Evolutionary conservation across 2,113 vertebrate genomes (phyloP).

Genomic region (Sciurus niger): DNA sequence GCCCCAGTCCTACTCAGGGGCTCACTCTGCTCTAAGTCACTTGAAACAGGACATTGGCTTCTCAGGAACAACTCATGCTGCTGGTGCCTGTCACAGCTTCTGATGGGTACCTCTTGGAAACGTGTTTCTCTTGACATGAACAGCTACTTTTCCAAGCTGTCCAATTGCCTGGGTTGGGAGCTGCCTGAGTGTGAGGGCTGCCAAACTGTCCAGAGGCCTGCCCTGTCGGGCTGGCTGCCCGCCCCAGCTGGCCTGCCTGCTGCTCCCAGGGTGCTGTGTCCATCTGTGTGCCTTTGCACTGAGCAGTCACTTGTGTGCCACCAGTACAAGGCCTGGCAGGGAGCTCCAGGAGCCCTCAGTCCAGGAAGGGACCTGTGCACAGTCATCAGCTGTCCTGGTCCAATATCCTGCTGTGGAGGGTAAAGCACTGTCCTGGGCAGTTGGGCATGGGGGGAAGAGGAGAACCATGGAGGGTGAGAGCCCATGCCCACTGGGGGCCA

Average conservation of each 20-base stretch:
- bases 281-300: fast-evolving
- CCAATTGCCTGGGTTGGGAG: fast-evolving
- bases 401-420: neutral
- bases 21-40: fast-evolving
- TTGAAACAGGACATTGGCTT: neutral
- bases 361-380: neutral
- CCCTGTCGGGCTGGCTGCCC: too few species aligned
- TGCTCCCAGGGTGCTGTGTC: neutral
- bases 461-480: too few species aligned
- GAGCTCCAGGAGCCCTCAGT: too few species aligned
- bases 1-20: neutral
- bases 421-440: too few species aligned
- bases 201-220: too few species aligned
- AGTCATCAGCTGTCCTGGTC: too few species aligned
- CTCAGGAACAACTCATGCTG: fast-evolving
- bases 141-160: too few species aligned
- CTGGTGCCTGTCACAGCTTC: too few species aligned
- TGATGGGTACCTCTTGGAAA: neutral
- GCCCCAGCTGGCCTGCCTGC: neutral
- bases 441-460: too few species aligned
- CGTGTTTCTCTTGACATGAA: fast-evolving
- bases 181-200: fast-evolving
- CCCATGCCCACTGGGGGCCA: too few species aligned
- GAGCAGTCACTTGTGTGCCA: too few species aligned
- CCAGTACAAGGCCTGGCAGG: neutral